These are phyloP conservation scores for Carassius auratus DNA, from an alignment of 2,113 vertebrate species.

Conservation along the genomic window DNA sequence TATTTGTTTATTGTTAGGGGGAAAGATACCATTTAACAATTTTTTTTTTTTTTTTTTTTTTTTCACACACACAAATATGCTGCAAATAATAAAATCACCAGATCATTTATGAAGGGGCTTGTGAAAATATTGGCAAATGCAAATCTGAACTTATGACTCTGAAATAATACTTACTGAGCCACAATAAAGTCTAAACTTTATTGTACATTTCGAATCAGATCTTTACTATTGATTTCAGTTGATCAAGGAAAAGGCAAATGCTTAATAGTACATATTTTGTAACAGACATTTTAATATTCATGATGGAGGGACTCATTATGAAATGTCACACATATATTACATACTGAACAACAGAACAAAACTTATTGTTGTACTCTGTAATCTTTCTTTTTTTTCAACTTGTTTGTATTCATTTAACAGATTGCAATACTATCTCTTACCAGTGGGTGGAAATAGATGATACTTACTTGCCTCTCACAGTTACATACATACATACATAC, in stretches of 20 bases:
- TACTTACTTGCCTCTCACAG: background rate
- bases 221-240: background rate
- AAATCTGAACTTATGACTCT: background rate
- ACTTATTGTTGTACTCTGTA: background rate
- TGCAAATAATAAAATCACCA: background rate
- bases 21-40: background rate
- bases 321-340: background rate
- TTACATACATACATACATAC: background rate
- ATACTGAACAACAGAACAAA: background rate
- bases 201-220: background rate
- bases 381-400: too few species aligned
- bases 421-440: conserved; percentile 7
- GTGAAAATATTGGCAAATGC: background rate
- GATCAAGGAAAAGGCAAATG: background rate
- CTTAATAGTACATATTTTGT: background rate
- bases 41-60: too few species aligned
- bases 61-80: background rate
- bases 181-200: background rate
- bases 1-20: background rate
- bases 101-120: background rate
- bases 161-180: too few species aligned
- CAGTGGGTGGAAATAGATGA: conserved; percentile 28
- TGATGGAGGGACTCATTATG: background rate
- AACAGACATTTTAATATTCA: background rate
- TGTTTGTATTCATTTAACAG: background rate